phyloP scores from a whole-genome alignment of 2,888 invertebrate genomes.

The Eudemis profundana region DNA sequence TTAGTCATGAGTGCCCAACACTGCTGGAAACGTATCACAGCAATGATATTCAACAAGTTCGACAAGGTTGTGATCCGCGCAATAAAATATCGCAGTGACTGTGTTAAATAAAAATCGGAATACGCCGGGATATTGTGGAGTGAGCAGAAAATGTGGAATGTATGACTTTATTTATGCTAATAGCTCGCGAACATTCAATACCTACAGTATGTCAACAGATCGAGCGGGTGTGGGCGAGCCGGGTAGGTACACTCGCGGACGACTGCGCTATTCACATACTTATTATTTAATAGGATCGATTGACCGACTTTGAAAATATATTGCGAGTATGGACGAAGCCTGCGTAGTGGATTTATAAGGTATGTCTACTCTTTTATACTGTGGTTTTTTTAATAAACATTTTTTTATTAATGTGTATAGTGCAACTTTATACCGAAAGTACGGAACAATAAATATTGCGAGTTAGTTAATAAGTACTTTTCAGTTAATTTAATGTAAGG shows the following conservation, averaged over 20 bases:
- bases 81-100: conserved; percentile 37
- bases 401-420: too few relatives aligned
- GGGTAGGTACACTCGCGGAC: conserved; percentile 61
- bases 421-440: too few relatives aligned
- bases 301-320: too few relatives aligned
- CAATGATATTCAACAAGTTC: conserved; percentile 8
- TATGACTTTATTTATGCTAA: conserved; percentile 66
- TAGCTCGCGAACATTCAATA: conserved; percentile 70
- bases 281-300: not conserved
- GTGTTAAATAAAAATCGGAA: conserved; percentile 35
- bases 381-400: too few relatives aligned
- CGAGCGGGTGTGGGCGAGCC: conserved; percentile 57
- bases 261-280: conserved; percentile 45
- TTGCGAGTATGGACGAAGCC: too few relatives aligned
- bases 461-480: too few relatives aligned
- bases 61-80: conserved; percentile 35
- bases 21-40: not conserved
- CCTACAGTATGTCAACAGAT: conserved; percentile 68
- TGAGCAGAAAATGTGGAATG: conserved; percentile 47
- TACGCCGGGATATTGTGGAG: conserved; percentile 24
- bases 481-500: too few relatives aligned
- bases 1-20: too few relatives aligned
- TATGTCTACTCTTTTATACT: too few relatives aligned
- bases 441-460: too few relatives aligned
- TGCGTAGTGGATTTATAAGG: too few relatives aligned